Base-by-base conservation (phyloP, 2,888 invertebrate genomes). In the Tenthredo scrophulariae region DNA sequence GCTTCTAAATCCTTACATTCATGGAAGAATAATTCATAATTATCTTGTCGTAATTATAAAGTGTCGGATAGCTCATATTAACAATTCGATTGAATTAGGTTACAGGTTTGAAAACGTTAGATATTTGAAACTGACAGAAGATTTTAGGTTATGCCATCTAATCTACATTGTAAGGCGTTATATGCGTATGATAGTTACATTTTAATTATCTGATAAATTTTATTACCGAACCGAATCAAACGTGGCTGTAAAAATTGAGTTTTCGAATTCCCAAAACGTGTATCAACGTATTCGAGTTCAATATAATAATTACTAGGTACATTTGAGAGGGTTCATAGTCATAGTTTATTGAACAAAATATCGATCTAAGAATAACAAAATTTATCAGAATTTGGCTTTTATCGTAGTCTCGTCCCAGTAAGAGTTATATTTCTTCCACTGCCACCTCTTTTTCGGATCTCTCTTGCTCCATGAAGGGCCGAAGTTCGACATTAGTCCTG, bases 381-480 rank as follows among this genome's bases (percentile, higher is more conserved):
- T 29, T 33, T 6, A 67, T 37, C 15, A 58, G 13, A 80, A 80
- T 37, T 80, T 90, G 26, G 46, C 43, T 87, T 88, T 91, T 86
- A 97, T 97, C 9, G 97, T 97, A 0, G 90, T 93, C 93, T 98
- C 98, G 93, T 97, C 96, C 93, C 95, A 98, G 93, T 98, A 98
- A 86, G 96, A 96, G 92, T 98, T 98, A 91, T 95, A 97, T 90
- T 96, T 96, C 90, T 96, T 97, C 95, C 96, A 96, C 4, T 95
- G 94, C 85, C 89, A 94, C 86, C 97, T 94, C 89, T 94, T 95
- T 87, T 94, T 96, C 2, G 97, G 97, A 92, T 97, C 96, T 87
- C 95, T 96, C 15, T 96, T 95, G 90, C 96, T 96, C 85, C 94
- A 92, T 0, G 90, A 88, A 18, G 97, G 97, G 46, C 95, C 95